These are phyloP conservation scores for Drosophila borealis DNA, from an alignment of 2,888 invertebrate genomes.

Conservation along the genomic window DNA sequence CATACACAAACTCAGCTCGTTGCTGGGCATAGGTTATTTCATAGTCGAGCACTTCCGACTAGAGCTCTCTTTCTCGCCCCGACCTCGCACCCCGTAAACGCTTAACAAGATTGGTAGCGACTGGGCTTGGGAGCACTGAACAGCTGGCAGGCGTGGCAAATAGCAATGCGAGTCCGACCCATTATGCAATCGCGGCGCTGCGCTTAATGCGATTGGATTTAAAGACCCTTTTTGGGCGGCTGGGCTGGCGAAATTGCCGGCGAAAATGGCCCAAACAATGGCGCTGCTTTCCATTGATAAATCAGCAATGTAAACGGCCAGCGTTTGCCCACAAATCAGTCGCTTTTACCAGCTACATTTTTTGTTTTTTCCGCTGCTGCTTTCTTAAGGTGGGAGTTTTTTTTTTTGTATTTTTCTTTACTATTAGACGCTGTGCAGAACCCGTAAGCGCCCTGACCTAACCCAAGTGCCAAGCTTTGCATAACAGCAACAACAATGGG, in stretches of 20 bases:
- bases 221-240: slow-evolving; percentile 42
- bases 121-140: slow-evolving; percentile 1
- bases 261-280: slow-evolving; percentile 43
- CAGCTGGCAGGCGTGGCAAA: neutral
- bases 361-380: slow-evolving; percentile 2
- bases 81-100: slow-evolving; percentile 49
- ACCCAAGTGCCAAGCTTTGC: slow-evolving; percentile 48
- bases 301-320: slow-evolving; percentile 48
- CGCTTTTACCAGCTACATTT: slow-evolving; percentile 47
- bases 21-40: neutral
- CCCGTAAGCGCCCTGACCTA: slow-evolving; percentile 48
- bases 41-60: neutral
- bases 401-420: neutral
- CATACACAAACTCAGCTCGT: too few species aligned
- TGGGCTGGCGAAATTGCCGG: slow-evolving; percentile 35
- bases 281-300: slow-evolving; percentile 58
- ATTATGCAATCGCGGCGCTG: slow-evolving; percentile 52
- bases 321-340: slow-evolving; percentile 49
- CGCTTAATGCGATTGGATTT: slow-evolving; percentile 56
- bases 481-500: slow-evolving; percentile 31
- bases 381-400: neutral
- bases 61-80: slow-evolving; percentile 5
- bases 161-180: slow-evolving; percentile 12
- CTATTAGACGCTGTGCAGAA: slow-evolving; percentile 24
- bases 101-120: slow-evolving; percentile 60